Percentiles rank a stretch among this genome's conserved stretches.
These are phyloP conservation scores for Spinus pinus DNA, from an alignment of 2,797 vertebrate genomes.

Conservation along the genomic window DNA sequence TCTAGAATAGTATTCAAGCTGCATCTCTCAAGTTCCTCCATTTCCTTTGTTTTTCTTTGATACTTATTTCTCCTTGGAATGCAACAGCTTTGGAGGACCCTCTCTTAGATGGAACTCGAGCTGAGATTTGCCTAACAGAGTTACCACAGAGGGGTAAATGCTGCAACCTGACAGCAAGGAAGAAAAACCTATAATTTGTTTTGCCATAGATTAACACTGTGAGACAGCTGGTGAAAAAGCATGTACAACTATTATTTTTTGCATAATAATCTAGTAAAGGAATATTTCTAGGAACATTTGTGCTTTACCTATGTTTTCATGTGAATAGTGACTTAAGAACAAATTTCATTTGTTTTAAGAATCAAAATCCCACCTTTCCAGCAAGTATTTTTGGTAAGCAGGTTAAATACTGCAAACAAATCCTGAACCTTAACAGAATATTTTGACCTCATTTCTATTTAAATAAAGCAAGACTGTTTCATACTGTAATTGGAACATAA, in stretches of 20 bases:
- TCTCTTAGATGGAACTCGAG: not conserved
- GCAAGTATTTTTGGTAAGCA: not conserved
- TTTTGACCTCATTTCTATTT: not conserved
- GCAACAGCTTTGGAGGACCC: not conserved
- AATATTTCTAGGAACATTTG: not conserved
- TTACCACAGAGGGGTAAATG: not conserved
- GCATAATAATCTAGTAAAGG: not conserved
- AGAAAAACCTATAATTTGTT: not conserved
- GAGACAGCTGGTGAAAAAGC: not conserved
- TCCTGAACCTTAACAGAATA: not conserved
- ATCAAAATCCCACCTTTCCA: not conserved
- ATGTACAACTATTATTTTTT: not conserved
- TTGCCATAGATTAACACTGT: not conserved
- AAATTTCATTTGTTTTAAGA: not conserved
- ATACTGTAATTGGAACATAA: not conserved
- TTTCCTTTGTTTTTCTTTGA: not conserved
- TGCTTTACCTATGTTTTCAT: not conserved
- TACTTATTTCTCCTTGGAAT: not conserved
- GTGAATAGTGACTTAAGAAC: not conserved
- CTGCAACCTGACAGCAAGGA: not conserved
- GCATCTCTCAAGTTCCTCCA: not conserved
- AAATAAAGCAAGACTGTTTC: not conserved
- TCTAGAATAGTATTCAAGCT: not conserved
- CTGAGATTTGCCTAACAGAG: not conserved
- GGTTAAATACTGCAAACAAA: conserved; percentile 15